phyloP scores from a whole-genome alignment of 2,113 vertebrate genomes.

The Aythya baeri region DNA sequence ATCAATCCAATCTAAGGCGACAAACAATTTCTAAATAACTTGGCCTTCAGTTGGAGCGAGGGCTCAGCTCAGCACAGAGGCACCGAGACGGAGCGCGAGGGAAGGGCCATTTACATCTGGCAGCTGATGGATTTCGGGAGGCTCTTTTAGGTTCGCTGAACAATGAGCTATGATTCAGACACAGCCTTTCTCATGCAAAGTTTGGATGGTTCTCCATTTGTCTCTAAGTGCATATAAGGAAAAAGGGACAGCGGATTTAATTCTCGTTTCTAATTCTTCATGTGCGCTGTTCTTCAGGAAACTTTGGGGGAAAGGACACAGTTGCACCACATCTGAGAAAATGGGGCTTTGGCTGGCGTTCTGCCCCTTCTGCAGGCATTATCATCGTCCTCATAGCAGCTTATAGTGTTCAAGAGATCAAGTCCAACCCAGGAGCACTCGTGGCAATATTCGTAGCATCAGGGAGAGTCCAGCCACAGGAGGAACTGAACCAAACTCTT shows the following conservation, averaged over 20 bases:
- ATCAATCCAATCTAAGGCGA: conserved; percentile 68
- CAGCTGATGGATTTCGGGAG: conserved; percentile 17
- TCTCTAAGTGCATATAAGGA: background rate
- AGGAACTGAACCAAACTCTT: background rate
- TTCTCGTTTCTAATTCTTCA: background rate
- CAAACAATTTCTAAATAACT: conserved; percentile 79
- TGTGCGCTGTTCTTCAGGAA: background rate
- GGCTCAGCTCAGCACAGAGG: conserved; percentile 20
- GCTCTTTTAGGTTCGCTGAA: background rate
- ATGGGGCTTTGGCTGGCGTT: accelerated
- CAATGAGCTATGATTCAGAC: background rate
- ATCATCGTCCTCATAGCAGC: background rate
- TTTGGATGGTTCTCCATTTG: background rate
- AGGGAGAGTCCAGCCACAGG: accelerated
- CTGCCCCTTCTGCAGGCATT: background rate
- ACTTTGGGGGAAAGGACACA: accelerated
- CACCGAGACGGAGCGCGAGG: background rate
- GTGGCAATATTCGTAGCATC: background rate
- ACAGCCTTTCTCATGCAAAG: background rate
- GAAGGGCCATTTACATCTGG: background rate
- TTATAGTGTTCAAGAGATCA: background rate
- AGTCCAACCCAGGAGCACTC: background rate
- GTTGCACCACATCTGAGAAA: accelerated
- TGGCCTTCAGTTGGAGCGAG: conserved; percentile 39
- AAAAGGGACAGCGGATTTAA: background rate